A percentile compares a stretch with the other conserved stretches of the same genome.
Conservation (phyloP, 1,140 invertebrate species). For the Teleogryllus occipitalis region DNA sequence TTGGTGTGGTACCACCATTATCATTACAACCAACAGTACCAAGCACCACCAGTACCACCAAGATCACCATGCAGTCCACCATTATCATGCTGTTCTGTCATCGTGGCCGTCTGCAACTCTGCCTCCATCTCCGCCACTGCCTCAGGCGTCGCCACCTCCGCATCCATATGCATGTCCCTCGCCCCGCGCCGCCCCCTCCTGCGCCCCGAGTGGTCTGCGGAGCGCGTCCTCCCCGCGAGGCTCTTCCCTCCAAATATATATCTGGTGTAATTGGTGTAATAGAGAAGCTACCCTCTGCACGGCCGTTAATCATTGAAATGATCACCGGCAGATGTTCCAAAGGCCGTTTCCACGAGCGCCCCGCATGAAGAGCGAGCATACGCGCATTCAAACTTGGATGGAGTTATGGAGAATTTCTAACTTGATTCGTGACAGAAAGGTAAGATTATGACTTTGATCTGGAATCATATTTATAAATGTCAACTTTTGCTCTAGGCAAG, state of each 20-base stretch:
- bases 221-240: not conserved
- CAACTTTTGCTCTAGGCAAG: no score
- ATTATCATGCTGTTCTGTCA: no score
- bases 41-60: no score
- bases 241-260: not conserved
- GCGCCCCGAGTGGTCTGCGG: not conserved
- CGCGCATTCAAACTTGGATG: not conserved
- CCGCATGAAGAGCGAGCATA: no score
- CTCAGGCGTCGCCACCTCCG: not conserved
- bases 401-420: no score
- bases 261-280: not conserved
- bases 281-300: not conserved
- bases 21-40: no score
- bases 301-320: not conserved
- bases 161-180: not conserved
- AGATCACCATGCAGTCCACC: no score
- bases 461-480: no score
- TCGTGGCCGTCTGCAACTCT: not conserved
- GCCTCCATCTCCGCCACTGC: not conserved
- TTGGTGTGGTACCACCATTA: no score
- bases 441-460: no score
- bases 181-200: not conserved
- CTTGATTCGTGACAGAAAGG: no score
- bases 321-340: not conserved
- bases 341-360: not conserved